phyloP scores from a whole-genome alignment of 2,888 invertebrate species.

The Syrista parreyssii region DNA sequence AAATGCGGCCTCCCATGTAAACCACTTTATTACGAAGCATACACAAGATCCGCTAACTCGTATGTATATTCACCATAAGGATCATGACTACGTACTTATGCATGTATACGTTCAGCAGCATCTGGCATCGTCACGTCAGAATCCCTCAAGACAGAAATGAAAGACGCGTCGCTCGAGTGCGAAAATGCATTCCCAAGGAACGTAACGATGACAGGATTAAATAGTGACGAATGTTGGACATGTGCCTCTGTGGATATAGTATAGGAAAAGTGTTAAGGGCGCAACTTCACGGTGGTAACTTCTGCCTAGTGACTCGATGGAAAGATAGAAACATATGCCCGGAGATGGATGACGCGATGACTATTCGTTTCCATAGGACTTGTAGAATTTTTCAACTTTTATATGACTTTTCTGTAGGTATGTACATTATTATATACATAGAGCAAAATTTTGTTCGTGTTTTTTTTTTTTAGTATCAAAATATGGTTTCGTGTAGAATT shows the following conservation, averaged over 20 bases:
- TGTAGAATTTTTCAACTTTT: background rate
- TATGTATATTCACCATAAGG: background rate
- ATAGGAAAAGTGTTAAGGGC: background rate
- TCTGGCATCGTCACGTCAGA: background rate
- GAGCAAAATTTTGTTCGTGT: background rate
- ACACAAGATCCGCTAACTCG: background rate
- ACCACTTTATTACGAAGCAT: background rate
- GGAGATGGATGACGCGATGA: background rate
- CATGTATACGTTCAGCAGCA: background rate
- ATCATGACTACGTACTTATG: no score
- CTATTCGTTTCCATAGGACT: background rate
- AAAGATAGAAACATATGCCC: background rate
- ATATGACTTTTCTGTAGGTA: background rate
- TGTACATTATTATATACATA: background rate
- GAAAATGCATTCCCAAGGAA: constrained; percentile 10
- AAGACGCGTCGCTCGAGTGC: constrained; percentile 6
- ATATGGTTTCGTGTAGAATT: background rate
- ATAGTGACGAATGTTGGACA: constrained; percentile 14
- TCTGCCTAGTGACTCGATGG: background rate
- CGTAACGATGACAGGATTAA: constrained; percentile 17
- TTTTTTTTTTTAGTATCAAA: background rate
- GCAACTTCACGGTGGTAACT: constrained; percentile 4
- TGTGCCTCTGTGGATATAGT: background rate
- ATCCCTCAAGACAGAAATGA: background rate
- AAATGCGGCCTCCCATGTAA: background rate